Percentiles rank a stretch among this genome's conserved stretches.
phyloP scores from a whole-genome alignment of 1,140 invertebrate genomes.

The Oscheius sp. region DNA sequence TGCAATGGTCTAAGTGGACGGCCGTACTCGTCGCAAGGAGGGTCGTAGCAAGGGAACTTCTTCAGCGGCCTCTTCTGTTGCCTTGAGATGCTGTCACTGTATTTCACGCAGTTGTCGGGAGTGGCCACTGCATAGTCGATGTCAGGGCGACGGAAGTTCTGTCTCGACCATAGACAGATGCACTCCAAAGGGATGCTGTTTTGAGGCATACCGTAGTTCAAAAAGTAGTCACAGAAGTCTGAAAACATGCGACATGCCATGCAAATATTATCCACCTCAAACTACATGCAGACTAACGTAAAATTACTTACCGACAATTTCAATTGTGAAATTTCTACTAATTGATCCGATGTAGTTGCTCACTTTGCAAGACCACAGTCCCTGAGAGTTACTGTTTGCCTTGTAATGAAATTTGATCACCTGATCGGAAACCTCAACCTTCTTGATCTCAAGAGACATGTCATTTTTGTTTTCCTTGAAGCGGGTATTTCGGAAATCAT shows the following conservation, averaged over 20 bases:
- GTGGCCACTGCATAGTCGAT: constrained; percentile 32
- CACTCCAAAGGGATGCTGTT: constrained; percentile 48
- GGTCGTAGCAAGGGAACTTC: constrained; percentile 28
- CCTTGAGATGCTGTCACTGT: constrained; percentile 24
- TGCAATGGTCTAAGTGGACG: not conserved
- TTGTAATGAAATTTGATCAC: not conserved
- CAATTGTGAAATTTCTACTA: constrained; percentile 55
- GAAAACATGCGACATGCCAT: constrained; percentile 30
- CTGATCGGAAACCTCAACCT: constrained; percentile 25
- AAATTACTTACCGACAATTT: constrained; percentile 55
- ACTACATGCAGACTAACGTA: constrained; percentile 14
- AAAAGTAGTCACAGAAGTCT: constrained; percentile 61
- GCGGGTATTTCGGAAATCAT: constrained; percentile 12
- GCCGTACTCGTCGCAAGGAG: constrained; percentile 35
- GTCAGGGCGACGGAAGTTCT: constrained; percentile 33
- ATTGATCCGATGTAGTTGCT: constrained; percentile 57
- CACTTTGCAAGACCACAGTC: constrained; percentile 56
- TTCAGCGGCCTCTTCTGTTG: constrained; percentile 17
- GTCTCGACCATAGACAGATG: constrained; percentile 43
- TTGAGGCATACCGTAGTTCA: constrained; percentile 39
- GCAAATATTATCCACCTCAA: constrained; percentile 9
- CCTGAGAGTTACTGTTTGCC: constrained; percentile 33
- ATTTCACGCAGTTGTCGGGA: constrained; percentile 28
- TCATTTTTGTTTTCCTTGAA: constrained; percentile 33
- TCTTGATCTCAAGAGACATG: constrained; percentile 26